Evolutionary conservation across 2,888 invertebrate species (phyloP).

Genomic region (Cephus spinipes): DNA sequence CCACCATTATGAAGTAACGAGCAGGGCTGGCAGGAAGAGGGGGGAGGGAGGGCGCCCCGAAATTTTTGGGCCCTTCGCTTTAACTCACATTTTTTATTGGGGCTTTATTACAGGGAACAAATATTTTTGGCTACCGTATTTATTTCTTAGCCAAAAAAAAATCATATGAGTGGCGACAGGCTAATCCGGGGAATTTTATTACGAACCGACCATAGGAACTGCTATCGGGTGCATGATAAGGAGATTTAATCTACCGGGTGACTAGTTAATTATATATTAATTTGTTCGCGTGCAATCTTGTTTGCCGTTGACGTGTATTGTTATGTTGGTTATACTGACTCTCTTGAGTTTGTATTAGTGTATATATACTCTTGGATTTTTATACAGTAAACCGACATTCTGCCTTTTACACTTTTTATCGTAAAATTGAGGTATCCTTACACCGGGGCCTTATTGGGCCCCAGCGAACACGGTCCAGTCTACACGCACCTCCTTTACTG

Average conservation of each 20-base stretch:
- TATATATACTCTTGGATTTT: background rate
- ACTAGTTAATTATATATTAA: conserved; percentile 65
- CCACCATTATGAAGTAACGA: background rate
- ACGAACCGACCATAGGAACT: conserved; percentile 45
- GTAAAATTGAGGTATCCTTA: conserved; percentile 14
- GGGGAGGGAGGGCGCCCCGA: background rate
- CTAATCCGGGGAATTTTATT: conserved; percentile 20
- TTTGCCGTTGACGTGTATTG: conserved; percentile 26
- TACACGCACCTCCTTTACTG: background rate
- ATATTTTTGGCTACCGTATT: background rate
- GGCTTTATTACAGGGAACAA: background rate
- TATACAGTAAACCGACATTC: background rate
- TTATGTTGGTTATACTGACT: conserved; percentile 20
- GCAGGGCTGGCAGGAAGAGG: too few relatives aligned
- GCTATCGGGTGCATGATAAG: conserved; percentile 53
- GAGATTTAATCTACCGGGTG: conserved; percentile 57
- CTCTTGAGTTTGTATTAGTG: too few relatives aligned
- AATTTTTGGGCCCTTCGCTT: background rate
- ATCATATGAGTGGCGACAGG: background rate
- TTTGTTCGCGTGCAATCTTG: conserved; percentile 59
- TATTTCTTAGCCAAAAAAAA: background rate
- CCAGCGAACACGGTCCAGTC: background rate
- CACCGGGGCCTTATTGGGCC: conserved; percentile 1
- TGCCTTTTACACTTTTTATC: conserved; percentile 3
- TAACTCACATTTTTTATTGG: background rate